phyloP scores from a whole-genome alignment of 2,888 invertebrate species.

The Caenorhabditis sp. region DNA sequence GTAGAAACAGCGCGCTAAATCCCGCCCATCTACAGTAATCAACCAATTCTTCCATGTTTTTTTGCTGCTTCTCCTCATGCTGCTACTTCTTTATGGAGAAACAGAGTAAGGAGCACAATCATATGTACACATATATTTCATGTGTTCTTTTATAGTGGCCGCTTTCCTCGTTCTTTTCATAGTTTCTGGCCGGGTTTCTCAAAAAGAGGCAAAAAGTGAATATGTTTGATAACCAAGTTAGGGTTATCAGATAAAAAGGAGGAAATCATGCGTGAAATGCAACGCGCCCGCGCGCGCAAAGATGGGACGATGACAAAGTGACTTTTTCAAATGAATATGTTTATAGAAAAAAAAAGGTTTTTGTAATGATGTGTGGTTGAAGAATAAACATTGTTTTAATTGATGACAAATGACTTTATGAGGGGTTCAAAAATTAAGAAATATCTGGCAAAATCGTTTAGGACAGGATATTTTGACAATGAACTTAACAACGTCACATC shows the following conservation, averaged over 20 bases:
- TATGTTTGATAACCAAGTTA: not conserved
- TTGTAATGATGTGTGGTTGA: constrained; percentile 2
- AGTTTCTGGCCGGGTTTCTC: no score
- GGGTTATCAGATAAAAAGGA: constrained; percentile 40
- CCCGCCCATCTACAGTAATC: not conserved
- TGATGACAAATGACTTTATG: not conserved
- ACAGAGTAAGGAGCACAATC: not conserved
- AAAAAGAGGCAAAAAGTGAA: no score
- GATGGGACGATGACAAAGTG: constrained; percentile 1
- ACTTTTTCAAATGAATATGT: constrained; percentile 5
- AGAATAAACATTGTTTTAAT: not conserved
- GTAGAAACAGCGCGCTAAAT: not conserved
- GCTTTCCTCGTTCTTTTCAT: not conserved
- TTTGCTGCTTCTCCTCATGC: not conserved
- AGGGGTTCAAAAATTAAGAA: not conserved
- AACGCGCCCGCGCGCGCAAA: constrained; percentile 9
- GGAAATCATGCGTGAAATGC: constrained; percentile 29
- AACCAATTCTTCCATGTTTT: not conserved
- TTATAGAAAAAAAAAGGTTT: not conserved
- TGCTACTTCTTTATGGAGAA: not conserved
- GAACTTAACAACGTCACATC: no score
- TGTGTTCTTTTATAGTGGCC: not conserved
- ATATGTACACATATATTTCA: not conserved
- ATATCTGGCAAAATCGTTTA: no score
- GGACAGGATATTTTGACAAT: no score